A percentile compares a stretch with the other conserved stretches of the same genome.
Conservation (phyloP, 2,797 vertebrate genomes). For the Denticeps clupeoides region DNA sequence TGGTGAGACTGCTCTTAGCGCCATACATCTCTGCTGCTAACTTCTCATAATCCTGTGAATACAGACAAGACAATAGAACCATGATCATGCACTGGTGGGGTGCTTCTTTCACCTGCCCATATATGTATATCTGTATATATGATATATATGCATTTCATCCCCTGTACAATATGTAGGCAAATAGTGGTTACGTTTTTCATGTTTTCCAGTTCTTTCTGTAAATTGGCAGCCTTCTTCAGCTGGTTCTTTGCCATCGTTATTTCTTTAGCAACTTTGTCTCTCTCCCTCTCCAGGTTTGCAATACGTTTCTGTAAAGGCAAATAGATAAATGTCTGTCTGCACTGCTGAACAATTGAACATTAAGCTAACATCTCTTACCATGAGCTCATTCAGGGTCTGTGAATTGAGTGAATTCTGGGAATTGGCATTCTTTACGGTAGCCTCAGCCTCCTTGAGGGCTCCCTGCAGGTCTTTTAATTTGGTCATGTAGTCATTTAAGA, state of each 20-base stretch:
- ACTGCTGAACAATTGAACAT: not conserved
- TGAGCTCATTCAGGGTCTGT: constrained; percentile 55
- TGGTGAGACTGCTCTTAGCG: constrained; percentile 70
- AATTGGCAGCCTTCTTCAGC: constrained; percentile 57
- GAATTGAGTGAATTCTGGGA: constrained; percentile 67
- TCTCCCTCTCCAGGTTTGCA: constrained; percentile 56
- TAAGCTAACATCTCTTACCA: constrained; percentile 68
- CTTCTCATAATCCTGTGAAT: constrained; percentile 71
- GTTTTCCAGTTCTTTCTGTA: constrained; percentile 54
- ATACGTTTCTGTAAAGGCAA: constrained; percentile 57
- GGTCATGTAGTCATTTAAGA: constrained; percentile 61
- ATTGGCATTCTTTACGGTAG: constrained; percentile 65
- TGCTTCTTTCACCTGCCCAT: too few relatives aligned
- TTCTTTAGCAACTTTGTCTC: constrained; percentile 49
- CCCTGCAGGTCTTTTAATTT: constrained; percentile 72
- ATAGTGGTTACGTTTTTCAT: constrained; percentile 68
- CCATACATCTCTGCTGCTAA: constrained; percentile 75
- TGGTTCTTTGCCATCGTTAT: constrained; percentile 60
- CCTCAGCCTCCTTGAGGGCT: constrained; percentile 57
- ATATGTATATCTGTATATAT: too few relatives aligned
- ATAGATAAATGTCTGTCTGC: not conserved
- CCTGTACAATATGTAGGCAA: not conserved
- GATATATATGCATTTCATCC: too few relatives aligned
- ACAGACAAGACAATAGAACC: not conserved
- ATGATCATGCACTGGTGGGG: not conserved